A percentile compares a stretch with the other conserved stretches of the same genome.
Conservation (phyloP, 2,888 invertebrate genomes). For the Tenthredo scrophulariae region DNA sequence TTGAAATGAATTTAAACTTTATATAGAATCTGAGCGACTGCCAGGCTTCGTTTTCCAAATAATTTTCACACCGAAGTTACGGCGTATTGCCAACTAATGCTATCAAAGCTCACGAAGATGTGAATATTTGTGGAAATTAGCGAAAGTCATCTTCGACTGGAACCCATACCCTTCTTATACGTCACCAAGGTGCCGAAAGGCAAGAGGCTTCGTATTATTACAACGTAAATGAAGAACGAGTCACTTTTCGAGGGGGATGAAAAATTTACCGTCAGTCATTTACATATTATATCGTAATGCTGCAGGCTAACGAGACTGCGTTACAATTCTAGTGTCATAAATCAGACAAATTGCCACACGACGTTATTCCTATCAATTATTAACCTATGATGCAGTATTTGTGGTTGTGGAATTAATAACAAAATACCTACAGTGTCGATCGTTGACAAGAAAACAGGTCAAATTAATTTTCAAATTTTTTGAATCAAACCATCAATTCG, state of each 20-base stretch:
- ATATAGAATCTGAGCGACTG: slow-evolving; percentile 8
- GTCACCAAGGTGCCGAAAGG: no score
- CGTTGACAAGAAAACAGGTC: not conserved
- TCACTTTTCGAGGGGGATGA: not conserved
- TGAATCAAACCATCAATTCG: not conserved
- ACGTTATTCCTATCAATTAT: not conserved
- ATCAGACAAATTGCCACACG: not conserved
- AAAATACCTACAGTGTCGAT: not conserved
- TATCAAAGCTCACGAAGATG: not conserved
- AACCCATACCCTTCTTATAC: no score
- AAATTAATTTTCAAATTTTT: not conserved
- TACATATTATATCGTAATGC: not conserved
- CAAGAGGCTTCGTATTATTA: not conserved
- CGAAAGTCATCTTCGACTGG: no score
- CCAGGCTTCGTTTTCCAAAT: slow-evolving; percentile 1
- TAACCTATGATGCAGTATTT: not conserved
- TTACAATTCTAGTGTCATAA: not conserved
- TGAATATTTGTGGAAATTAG: no score
- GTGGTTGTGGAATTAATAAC: not conserved
- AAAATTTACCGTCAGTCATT: not conserved
- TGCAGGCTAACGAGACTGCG: not conserved
- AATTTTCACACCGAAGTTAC: slow-evolving; percentile 28
- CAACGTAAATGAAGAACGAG: not conserved
- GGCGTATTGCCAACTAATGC: slow-evolving; percentile 14
- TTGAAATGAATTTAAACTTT: slow-evolving; percentile 43